phyloP scores from a whole-genome alignment of 1,140 invertebrate genomes.

The Eumaeus atala region DNA sequence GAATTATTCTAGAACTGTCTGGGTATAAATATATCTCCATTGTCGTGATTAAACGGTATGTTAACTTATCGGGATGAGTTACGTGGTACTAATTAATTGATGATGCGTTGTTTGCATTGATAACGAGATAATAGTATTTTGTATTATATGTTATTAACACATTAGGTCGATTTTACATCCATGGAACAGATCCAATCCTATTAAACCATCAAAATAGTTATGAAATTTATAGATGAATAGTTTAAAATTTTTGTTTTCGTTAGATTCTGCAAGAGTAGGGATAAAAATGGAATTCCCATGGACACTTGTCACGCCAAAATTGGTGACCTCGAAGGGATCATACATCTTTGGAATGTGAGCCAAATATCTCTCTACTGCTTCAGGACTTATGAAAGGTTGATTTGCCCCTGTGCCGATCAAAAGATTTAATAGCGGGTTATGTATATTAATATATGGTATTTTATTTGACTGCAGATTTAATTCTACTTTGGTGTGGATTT shows the following conservation, averaged over 20 bases:
- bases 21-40: conserved; percentile 6
- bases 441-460: too few relatives aligned
- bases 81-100: conserved; percentile 1
- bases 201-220: conserved; percentile 29
- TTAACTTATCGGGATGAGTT: conserved; percentile 13
- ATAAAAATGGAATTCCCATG: conserved; percentile 24
- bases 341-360: conserved; percentile 1
- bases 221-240: conserved; percentile 30
- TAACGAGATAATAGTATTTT: conserved; percentile 6
- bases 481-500: too few relatives aligned
- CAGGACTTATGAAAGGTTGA: conserved; percentile 9
- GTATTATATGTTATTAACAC: conserved; percentile 10
- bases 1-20: conserved; percentile 20
- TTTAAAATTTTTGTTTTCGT: conserved; percentile 19
- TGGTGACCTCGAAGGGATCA: conserved; percentile 26
- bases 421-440: conserved; percentile 18
- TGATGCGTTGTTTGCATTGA: conserved; percentile 14
- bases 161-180: conserved; percentile 24
- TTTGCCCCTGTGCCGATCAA: conserved; percentile 16
- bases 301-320: conserved; percentile 15
- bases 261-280: conserved; percentile 23
- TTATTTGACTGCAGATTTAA: too few relatives aligned
- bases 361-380: conserved; percentile 1
- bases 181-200: conserved; percentile 20
- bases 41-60: neutral